Conservation (phyloP, 2,888 invertebrate genomes). For the Hydrotaea diabolus region DNA sequence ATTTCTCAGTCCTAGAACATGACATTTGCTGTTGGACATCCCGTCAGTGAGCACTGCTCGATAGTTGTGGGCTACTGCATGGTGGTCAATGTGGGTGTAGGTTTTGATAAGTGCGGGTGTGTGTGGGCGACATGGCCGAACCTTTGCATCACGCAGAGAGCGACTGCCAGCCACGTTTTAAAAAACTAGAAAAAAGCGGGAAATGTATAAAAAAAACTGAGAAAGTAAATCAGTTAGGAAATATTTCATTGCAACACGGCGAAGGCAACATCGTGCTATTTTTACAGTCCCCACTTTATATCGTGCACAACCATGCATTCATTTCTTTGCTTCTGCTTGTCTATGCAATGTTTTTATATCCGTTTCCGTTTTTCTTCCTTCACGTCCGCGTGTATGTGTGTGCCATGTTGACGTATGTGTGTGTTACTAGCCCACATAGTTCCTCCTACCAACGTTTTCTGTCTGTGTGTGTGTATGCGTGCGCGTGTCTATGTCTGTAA, state of each 20-base stretch:
- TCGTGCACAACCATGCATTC: neutral
- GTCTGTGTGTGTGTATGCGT: neutral
- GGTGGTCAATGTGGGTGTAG: neutral
- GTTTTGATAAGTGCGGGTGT: neutral
- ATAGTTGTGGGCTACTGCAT: neutral
- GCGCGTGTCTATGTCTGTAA: slow-evolving; percentile 19
- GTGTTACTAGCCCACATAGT: neutral
- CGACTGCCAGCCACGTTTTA: no score
- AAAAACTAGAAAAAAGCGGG: neutral
- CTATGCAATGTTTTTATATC: no score
- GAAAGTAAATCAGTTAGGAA: slow-evolving; percentile 6
- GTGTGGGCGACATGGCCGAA: neutral
- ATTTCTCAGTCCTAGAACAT: neutral
- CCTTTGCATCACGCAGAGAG: neutral
- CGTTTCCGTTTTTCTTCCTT: no score
- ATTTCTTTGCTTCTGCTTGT: neutral
- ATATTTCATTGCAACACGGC: neutral
- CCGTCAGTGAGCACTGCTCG: slow-evolving; percentile 4
- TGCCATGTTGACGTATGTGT: no score
- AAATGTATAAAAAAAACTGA: neutral
- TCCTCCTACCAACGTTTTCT: neutral
- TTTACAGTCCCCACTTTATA: neutral
- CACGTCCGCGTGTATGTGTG: no score
- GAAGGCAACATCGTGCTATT: neutral
- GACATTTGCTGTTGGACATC: neutral